Percentiles rank a stretch among this genome's conserved stretches.
These are phyloP conservation scores for Heteromurus nitidus DNA, from an alignment of 2,888 invertebrate species.

Conservation along the genomic window DNA sequence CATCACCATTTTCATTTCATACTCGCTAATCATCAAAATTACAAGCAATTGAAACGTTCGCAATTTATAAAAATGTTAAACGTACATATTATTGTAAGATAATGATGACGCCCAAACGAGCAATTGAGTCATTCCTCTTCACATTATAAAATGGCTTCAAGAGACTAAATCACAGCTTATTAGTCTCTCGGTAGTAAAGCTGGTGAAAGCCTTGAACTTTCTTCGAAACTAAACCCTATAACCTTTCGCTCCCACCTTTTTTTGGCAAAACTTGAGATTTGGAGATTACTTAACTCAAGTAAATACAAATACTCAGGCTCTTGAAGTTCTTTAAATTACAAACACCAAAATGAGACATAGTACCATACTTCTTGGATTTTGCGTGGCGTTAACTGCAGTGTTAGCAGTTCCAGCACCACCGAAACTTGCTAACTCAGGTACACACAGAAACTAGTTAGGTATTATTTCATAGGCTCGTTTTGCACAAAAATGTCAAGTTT, in stretches of 20 bases:
- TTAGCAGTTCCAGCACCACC: conserved; percentile 33
- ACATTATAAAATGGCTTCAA: background rate
- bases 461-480: too few relatives aligned
- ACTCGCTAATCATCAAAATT: background rate
- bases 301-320: too few relatives aligned
- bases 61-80: background rate
- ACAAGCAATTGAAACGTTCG: background rate
- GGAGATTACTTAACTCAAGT: too few relatives aligned
- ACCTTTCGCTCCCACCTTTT: too few relatives aligned
- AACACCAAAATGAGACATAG: background rate
- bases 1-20: too few relatives aligned
- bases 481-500: background rate
- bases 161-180: background rate
- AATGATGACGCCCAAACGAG: background rate
- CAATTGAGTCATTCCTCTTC: background rate
- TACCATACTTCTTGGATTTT: conserved; percentile 24
- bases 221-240: too few relatives aligned
- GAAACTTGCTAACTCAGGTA: background rate
- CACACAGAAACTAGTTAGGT: background rate
- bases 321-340: too few relatives aligned
- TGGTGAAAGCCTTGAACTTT: background rate
- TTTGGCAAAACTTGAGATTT: too few relatives aligned
- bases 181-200: background rate
- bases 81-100: background rate
- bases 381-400: conserved; percentile 27